Percentiles rank a stretch among this genome's conserved stretches.
Conservation (phyloP, 2,888 invertebrate genomes). For the Cylindroiulus punctatus region DNA sequence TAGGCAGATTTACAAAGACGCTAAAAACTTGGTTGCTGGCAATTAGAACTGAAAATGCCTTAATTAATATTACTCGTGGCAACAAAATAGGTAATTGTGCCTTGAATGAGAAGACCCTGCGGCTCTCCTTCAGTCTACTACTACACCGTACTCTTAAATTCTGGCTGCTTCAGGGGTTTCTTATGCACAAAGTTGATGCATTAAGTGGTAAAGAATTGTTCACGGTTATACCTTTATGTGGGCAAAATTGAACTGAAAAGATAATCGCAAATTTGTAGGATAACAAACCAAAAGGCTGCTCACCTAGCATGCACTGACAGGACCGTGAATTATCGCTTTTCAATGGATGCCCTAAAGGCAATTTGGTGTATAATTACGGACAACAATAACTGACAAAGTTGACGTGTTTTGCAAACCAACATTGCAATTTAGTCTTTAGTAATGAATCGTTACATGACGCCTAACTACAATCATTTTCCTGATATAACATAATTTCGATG, state of each 20-base stretch:
- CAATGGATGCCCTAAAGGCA: neutral
- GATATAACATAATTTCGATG: too few species aligned
- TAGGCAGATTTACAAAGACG: neutral
- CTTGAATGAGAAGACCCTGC: neutral
- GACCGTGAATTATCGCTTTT: slow-evolving; percentile 38
- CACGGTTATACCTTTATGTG: neutral
- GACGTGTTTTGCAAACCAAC: neutral
- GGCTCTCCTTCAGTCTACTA: neutral
- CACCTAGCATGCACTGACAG: neutral
- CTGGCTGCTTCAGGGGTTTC: neutral
- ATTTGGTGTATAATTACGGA: slow-evolving; percentile 14
- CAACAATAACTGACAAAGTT: neutral
- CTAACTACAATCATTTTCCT: neutral
- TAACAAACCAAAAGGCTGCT: neutral
- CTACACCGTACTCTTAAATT: neutral
- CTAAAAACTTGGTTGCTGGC: neutral
- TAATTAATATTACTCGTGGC: neutral
- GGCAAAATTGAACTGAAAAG: neutral
- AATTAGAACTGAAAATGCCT: neutral
- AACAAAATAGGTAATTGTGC: slow-evolving; percentile 40
- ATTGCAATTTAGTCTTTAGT: neutral
- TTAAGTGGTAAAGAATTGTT: neutral
- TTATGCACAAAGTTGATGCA: neutral
- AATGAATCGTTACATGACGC: neutral
- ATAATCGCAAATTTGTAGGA: neutral